Base-by-base conservation (phyloP, 2,888 invertebrate genomes). In the Xanthia togata region DNA sequence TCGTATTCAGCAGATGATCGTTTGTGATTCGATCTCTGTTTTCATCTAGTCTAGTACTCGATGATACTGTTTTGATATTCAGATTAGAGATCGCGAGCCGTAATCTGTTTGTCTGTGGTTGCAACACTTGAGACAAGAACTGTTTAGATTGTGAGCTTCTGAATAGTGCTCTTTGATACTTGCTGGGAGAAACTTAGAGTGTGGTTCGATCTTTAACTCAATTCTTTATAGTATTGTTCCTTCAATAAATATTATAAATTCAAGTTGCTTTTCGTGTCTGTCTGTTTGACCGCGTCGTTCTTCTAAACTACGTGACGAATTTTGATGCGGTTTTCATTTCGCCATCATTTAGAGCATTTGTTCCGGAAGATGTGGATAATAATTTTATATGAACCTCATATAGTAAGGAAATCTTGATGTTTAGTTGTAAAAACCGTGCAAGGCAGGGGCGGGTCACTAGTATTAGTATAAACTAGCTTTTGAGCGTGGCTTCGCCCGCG, bases 61-160 rank as follows among this genome's bases (percentile, higher is more conserved):
- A 57, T 65, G 5, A 4, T 17, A 38, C 26, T 26, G 65, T 77
- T 55, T 73, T 77, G 17, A 47, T 17, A 55, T 75, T 65, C 35
- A 26, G 12, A 55, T 77, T 9, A 26, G 17, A 57, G 26, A 26
- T 35, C 12, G 6, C 53, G 53, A 26, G 44, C 23, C 23, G 17
- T 35, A 35, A 55, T 76, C 44, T 26, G 35, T 55, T 38, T 55
- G 31, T n/a, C 31, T 47, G 5, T 11, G n/a, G 12, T 4, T 3
- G 8, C 41, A 44, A 44, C 1, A 44, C 31, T 62, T n/a, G 41
- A 74, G 9, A n/a, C 12, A 23, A 17, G 8, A 44, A 44, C 4
- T 50, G 26, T 41, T 31, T 50, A 38, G 11, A 14, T 31, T 74
- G 59, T 47, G 47, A 20, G 70, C 41, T 79, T 77, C 60, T 35